Base-by-base conservation (phyloP, 2,113 vertebrate genomes). In the Heptranchias perlo region DNA sequence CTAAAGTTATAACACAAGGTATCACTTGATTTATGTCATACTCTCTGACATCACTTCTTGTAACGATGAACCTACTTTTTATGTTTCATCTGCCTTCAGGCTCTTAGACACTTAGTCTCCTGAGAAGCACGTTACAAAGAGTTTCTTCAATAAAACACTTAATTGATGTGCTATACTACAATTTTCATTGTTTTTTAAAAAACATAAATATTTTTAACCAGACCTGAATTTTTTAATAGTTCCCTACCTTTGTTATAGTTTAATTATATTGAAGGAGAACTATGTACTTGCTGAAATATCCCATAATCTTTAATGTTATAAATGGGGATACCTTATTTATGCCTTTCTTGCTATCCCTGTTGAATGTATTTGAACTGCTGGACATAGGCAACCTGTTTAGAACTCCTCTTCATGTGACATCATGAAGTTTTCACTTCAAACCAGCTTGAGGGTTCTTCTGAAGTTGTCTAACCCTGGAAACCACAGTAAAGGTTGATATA, bases 1-100 rank as follows among this genome's bases (percentile, higher is more conserved):
- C 35, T 39, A 62, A 61, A 62, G 52, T 93, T 93, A 93, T 93
- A 93, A 93, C 87, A 91, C 49, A 91, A 91, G 31, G 35, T 64
- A 39, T 64, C 58, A 93, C 58, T 49, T n/a, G 91, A 64, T 94
- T 94, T 64, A 64, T 94, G 61, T 64, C n/a, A 64, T 47, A 47
- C n/a, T 64, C 18, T 94, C 61, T 64, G 91, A 39, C 61, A 16
- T 58, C 44, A 49, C 52, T 94, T 67, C 47, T 65, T 65, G 25
- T 65, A 65, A 44, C 1, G 25, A 61, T 47, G 92, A 65, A 67
- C 23, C 18, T 94, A 39, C 58, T 65, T 94, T 94, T 65, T 65
- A 64, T 94, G 92, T 64, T 93, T 62, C 91, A 62, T 39, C 31
- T 62, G 58, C 91, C 91, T 93, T n/a, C 35, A 18, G 58, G 58